A percentile compares a stretch with the other conserved stretches of the same genome.
phyloP scores from a whole-genome alignment of 1,140 invertebrate species.

The Drosophila nigromelanica region DNA sequence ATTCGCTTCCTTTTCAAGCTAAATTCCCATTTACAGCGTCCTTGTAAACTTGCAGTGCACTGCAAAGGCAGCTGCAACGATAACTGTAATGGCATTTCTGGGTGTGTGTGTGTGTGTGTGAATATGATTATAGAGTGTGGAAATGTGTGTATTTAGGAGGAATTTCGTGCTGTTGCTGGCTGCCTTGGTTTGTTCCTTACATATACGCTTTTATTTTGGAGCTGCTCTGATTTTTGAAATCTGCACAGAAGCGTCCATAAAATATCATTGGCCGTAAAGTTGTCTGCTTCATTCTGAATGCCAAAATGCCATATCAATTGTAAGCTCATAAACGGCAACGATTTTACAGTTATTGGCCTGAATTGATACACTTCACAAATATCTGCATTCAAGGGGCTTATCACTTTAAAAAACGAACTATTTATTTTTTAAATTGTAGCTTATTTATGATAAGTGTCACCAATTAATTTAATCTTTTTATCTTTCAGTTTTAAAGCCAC shows the following conservation, averaged over 20 bases:
- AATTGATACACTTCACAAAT: background rate
- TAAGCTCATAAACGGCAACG: background rate
- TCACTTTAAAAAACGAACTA: too few species aligned
- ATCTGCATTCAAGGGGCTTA: too few species aligned
- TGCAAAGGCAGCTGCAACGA: conserved; percentile 13
- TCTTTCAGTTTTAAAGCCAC: too few species aligned
- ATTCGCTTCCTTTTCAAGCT: background rate
- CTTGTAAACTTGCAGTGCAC: conserved; percentile 25
- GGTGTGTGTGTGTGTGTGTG: background rate
- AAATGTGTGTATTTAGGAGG: conserved; percentile 8
- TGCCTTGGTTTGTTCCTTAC: background rate
- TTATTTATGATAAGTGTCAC: too few species aligned
- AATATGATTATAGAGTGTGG: background rate
- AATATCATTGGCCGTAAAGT: conserved; percentile 17
- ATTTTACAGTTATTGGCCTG: background rate
- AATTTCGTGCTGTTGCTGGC: conserved; percentile 5
- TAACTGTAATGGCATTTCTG: conserved; percentile 46
- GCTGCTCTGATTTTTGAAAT: conserved; percentile 31
- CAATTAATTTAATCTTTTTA: too few species aligned
- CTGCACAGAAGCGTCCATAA: conserved; percentile 14
- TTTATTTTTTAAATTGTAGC: too few species aligned
- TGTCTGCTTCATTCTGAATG: conserved; percentile 6
- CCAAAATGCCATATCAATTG: conserved; percentile 15
- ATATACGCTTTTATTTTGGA: conserved; percentile 3
- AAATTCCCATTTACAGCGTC: conserved; percentile 3